Evolutionary conservation across 2,888 invertebrate genomes (phyloP), one percentile per base, ranked within the genome.

Genomic region (Neria commutata): DNA sequence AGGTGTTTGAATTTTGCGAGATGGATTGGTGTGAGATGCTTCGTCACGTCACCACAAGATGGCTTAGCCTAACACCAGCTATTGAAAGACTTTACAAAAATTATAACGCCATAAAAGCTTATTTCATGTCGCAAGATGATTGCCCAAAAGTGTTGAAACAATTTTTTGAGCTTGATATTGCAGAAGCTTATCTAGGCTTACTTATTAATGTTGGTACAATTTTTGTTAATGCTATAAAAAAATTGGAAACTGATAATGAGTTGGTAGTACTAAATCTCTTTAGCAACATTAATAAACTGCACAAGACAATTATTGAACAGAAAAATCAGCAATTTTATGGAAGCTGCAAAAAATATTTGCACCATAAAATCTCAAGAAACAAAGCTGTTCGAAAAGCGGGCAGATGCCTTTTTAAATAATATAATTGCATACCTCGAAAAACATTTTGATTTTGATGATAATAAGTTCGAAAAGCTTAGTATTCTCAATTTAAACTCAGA

Each of bases 41-140:
- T 19, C 49, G 46, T 25, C 50, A 56, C 23, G 56, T 56, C n/a
- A 40, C 42, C n/a, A 56, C 56, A 24, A 49, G 56, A 50, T 50
- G 56, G 26, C 42, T 56, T 21, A 50, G 24, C 17, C 33, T 50
- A 11, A 19, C 37, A 10, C 50, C 42, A 29, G 50, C 56, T 23
- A 26, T 56, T 42, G 42, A 56, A 33, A 17, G 25, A 33, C 21
- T 56, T 33, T 23, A 48, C n/a, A 14, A 23, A 14, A 56, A 56
- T 56, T 48, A 21, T 49, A 34, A 24, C 16, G 48, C 49, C 29
- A 49, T 49, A 37, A 48, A 55, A 48, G 16, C 47, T n/a, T 47
- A 55, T 14, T 55, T 55, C 40, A 33, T 33, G 19, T 33, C 37
- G 17, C 48, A 37, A 49, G 49, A 56, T 16, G 24, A 29, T 21